Evolutionary conservation across 2,113 vertebrate species (phyloP).

Genomic region (Antechinus stuartii): DNA sequence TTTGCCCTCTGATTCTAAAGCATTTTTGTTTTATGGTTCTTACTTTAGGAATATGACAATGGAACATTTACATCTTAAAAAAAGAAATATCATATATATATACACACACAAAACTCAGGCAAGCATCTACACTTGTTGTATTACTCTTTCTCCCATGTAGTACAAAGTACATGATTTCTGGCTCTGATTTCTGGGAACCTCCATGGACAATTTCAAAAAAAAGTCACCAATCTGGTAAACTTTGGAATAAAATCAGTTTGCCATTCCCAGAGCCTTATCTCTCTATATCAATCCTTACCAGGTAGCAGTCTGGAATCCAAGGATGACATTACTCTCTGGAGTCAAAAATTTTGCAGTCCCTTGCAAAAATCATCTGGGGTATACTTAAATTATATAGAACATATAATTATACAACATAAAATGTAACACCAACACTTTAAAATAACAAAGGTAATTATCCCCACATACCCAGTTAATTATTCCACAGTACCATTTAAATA

Average conservation of each 20-base stretch:
- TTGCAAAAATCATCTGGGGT: background rate
- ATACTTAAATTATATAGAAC: background rate
- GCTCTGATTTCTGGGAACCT: background rate
- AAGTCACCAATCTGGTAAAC: background rate
- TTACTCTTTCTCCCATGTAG: background rate
- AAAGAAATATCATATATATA: background rate
- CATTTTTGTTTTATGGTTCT: background rate
- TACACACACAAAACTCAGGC: background rate
- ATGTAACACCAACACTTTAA: background rate
- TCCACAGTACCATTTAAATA: background rate
- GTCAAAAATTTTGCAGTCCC: background rate
- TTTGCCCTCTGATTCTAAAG: background rate
- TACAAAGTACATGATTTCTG: background rate
- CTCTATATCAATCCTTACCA: background rate
- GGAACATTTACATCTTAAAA: background rate
- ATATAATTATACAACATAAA: background rate
- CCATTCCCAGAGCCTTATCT: background rate
- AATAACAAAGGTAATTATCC: background rate
- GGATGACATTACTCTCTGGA: constrained; percentile 3
- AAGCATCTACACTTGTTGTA: background rate
- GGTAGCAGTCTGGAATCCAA: background rate
- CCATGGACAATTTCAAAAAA: background rate
- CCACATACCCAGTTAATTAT: background rate
- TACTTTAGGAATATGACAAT: background rate
- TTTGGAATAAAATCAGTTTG: background rate